These are phyloP conservation scores for Camelus dromedarius DNA, from an alignment of 2,113 vertebrate genomes.

Conservation along the genomic window DNA sequence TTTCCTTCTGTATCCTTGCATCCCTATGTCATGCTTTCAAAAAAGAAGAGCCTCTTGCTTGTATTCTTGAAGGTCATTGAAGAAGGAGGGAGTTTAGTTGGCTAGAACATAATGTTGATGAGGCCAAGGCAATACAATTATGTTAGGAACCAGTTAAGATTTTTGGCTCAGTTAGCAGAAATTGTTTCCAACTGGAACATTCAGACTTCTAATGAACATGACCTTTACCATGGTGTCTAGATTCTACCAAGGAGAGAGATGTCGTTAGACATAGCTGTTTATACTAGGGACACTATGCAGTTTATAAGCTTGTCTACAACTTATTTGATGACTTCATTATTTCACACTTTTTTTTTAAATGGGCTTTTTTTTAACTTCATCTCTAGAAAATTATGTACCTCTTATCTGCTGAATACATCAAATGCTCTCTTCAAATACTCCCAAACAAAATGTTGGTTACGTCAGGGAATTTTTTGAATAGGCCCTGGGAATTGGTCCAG, in stretches of 20 bases:
- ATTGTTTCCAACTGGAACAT: constrained; percentile 57
- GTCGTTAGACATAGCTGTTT: constrained; percentile 77
- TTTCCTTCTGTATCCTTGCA: neutral
- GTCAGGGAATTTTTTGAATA: constrained; percentile 70
- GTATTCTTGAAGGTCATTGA: constrained; percentile 49
- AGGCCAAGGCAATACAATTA: constrained; percentile 58
- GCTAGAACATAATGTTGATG: constrained; percentile 40
- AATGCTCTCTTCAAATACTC: constrained; percentile 55
- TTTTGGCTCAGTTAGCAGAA: constrained; percentile 57
- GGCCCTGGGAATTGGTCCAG: constrained; percentile 68
- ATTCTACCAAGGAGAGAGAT: constrained; percentile 66
- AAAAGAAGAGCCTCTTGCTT: constrained; percentile 20
- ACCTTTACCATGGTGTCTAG: constrained; percentile 60
- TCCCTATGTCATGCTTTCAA: neutral
- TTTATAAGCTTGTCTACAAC: constrained; percentile 75
- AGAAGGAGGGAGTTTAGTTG: neutral
- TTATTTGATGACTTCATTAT: constrained; percentile 81
- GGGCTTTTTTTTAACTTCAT: constrained; percentile 48
- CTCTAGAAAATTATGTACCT: constrained; percentile 71
- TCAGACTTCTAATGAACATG: constrained; percentile 67
- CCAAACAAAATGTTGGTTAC: constrained; percentile 65
- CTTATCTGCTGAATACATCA: constrained; percentile 71
- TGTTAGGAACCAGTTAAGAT: constrained; percentile 49
- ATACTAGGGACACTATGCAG: constrained; percentile 58
- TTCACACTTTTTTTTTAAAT: constrained; percentile 71